Evolutionary conservation across 2,797 vertebrate species (phyloP).

Genomic region (Aldrovandia affinis): DNA sequence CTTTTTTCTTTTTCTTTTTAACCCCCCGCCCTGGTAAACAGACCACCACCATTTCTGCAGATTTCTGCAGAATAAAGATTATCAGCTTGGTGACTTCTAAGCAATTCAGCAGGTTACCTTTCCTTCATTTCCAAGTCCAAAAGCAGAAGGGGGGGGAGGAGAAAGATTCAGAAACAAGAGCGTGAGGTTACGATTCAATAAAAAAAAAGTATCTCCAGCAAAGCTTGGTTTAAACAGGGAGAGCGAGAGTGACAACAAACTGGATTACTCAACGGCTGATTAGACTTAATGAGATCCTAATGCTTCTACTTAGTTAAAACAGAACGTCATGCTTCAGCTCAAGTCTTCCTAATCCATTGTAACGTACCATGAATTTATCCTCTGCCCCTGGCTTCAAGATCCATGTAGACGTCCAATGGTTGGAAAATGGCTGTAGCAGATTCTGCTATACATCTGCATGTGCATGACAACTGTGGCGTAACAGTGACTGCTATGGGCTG

Average conservation of each 20-base stretch:
- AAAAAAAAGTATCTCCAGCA: background rate
- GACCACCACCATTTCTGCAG: slow-evolving; percentile 9
- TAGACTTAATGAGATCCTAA: background rate
- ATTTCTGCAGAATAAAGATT: slow-evolving; percentile 42
- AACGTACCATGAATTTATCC: background rate
- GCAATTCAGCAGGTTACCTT: slow-evolving; percentile 32
- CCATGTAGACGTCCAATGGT: background rate
- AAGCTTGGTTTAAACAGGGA: background rate
- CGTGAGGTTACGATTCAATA: background rate
- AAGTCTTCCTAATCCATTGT: background rate
- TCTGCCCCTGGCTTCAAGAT: background rate
- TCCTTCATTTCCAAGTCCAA: slow-evolving; percentile 27
- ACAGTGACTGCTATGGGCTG: background rate
- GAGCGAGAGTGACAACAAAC: background rate
- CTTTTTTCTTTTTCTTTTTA: slow-evolving; percentile 59
- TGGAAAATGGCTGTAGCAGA: background rate
- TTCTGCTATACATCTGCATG: background rate
- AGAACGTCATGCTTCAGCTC: background rate
- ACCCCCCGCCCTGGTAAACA: background rate
- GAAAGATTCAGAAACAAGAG: background rate
- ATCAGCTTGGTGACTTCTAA: slow-evolving; percentile 36
- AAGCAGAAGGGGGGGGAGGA: background rate
- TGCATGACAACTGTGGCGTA: background rate
- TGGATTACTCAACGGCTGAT: background rate
- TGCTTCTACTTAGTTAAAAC: background rate